Evolutionary conservation across 2,797 vertebrate genomes (phyloP).

Genomic region (Cyprinodon diabolis): DNA sequence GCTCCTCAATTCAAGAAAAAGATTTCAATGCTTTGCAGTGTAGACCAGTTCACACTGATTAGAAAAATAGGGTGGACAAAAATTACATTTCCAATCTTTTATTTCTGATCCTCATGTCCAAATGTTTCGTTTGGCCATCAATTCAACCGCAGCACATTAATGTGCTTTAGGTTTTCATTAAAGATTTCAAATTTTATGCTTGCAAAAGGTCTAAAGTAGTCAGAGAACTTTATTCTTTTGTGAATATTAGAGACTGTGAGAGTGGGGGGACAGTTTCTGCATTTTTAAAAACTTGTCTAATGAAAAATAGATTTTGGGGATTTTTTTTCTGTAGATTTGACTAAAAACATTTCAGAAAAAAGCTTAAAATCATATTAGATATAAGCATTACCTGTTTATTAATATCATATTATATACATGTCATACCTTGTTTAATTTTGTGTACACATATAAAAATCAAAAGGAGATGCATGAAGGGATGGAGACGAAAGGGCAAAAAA

Average conservation of each 20-base stretch:
- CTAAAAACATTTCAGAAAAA: neutral
- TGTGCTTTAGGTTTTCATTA: neutral
- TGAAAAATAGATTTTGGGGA: neutral
- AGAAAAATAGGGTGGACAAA: neutral
- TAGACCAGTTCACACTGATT: neutral
- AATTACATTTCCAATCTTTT: neutral
- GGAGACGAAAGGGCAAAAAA: conserved; percentile 15
- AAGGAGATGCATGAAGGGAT: conserved; percentile 7
- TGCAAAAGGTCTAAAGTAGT: too few species aligned
- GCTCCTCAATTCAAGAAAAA: too few species aligned
- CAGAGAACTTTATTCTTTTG: neutral
- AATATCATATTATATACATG: neutral
- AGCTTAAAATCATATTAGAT: neutral
- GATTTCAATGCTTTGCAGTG: neutral
- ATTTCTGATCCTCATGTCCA: too few species aligned
- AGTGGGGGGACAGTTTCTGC: neutral
- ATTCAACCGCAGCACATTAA: neutral
- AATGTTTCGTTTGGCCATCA: too few species aligned
- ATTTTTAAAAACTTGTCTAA: neutral
- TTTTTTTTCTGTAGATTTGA: neutral
- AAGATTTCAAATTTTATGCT: neutral
- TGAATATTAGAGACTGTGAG: neutral
- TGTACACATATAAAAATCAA: neutral
- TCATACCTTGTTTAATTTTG: neutral
- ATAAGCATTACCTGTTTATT: neutral